phyloP scores from a whole-genome alignment of 2,888 invertebrate genomes.

The Parasteatoda lunata region DNA sequence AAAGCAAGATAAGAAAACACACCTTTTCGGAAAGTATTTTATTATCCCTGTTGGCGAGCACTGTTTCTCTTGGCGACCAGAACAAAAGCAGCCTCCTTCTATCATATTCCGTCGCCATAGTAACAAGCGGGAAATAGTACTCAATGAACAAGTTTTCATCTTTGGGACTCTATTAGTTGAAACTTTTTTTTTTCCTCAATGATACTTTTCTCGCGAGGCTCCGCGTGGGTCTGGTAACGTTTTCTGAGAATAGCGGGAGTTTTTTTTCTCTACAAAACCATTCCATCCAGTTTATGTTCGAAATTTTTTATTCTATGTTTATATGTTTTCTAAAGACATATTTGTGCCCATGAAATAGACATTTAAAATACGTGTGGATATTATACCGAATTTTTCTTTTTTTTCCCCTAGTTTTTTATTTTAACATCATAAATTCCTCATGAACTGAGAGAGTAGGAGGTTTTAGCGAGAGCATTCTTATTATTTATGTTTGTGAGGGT shows the following conservation, averaged over 20 bases:
- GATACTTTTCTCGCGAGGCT: conserved; percentile 10
- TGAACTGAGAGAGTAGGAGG: too few species aligned
- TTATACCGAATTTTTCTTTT: neutral
- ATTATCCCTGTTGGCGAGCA: conserved; percentile 51
- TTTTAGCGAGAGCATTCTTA: neutral
- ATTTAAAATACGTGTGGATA: too few species aligned
- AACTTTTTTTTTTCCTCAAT: conserved; percentile 35
- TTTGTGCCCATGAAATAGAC: too few species aligned
- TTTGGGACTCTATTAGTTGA: conserved; percentile 45
- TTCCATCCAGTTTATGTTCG: neutral
- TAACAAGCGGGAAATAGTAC: conserved; percentile 58
- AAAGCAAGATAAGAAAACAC: conserved; percentile 17
- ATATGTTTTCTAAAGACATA: too few species aligned
- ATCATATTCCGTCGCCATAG: conserved; percentile 41
- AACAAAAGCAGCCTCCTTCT: conserved; percentile 53
- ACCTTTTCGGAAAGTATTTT: conserved; percentile 20
- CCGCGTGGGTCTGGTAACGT: conserved; percentile 45
- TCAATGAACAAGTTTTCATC: conserved; percentile 53
- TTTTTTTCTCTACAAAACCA: conserved; percentile 1
- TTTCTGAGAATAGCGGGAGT: conserved; percentile 10
- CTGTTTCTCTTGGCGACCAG: conserved; percentile 26
- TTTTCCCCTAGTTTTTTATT: too few species aligned
- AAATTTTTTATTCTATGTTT: neutral
- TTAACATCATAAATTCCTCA: too few species aligned
- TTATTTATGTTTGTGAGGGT: conserved; percentile 32